These are phyloP conservation scores for Microtus pennsylvanicus DNA, from an alignment of 2,113 vertebrate species.

Conservation along the genomic window DNA sequence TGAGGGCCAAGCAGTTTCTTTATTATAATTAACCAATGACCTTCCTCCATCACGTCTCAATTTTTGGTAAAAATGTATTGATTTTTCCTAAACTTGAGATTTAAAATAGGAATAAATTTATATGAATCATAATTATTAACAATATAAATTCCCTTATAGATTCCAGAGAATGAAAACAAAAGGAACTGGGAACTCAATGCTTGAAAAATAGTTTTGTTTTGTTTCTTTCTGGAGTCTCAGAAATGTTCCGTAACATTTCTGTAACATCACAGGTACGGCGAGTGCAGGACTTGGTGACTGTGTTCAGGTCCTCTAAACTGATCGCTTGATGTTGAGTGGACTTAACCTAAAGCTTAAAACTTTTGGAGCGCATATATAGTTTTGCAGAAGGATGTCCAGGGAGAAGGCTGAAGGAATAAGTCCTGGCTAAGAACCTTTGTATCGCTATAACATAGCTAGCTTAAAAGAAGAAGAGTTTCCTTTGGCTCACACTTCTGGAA, in stretches of 20 bases:
- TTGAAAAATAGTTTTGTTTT: neutral
- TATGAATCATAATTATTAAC: slow-evolving; percentile 3
- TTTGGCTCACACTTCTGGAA: neutral
- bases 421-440: neutral
- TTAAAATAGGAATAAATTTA: neutral
- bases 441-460: neutral
- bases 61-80: neutral
- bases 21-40: too few species aligned
- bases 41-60: neutral
- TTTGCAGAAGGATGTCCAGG: slow-evolving; percentile 27
- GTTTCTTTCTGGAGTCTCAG: neutral
- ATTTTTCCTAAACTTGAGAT: neutral
- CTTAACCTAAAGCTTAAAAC: neutral
- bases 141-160: slow-evolving; percentile 7
- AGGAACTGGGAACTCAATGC: neutral
- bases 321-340: neutral
- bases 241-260: neutral
- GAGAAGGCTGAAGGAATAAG: slow-evolving; percentile 13
- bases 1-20: too few species aligned
- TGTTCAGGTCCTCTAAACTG: neutral
- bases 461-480: neutral
- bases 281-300: neutral
- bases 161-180: neutral
- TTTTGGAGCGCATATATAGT: neutral
- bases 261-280: neutral